These are phyloP conservation scores for Actinostola sp. DNA, from an alignment of 92 coral and sea anemone species.

Conservation along the genomic window DNA sequence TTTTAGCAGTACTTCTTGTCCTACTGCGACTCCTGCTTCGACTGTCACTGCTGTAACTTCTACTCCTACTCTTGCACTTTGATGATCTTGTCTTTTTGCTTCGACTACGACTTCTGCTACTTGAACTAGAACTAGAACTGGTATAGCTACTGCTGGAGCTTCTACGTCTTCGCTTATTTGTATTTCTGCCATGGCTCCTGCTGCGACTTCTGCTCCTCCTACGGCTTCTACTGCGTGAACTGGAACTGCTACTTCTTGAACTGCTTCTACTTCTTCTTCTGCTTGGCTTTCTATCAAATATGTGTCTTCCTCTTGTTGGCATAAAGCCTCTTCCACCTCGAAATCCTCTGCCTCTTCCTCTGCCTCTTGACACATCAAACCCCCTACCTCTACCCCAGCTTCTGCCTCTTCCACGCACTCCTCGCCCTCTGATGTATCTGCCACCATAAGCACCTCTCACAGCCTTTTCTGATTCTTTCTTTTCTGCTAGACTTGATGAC, in stretches of 20 bases:
- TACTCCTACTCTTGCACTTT: slow-evolving; percentile 4
- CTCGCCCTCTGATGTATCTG: slow-evolving; percentile 26
- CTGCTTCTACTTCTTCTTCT: slow-evolving; percentile 36
- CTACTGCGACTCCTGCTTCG: slow-evolving; percentile 8
- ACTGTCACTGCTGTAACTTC: slow-evolving; percentile 17
- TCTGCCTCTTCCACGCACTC: slow-evolving; percentile 26
- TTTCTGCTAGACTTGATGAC: not conserved
- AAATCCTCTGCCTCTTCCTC: slow-evolving; percentile 16
- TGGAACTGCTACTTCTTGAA: slow-evolving; percentile 22
- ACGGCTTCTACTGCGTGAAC: slow-evolving; percentile 20
- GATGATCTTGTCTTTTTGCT: slow-evolving; percentile 2
- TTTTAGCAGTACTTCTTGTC: slow-evolving; percentile 9
- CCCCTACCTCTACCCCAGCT: slow-evolving; percentile 24
- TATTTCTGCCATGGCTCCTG: slow-evolving; percentile 28
- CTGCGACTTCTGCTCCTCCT: slow-evolving; percentile 22
- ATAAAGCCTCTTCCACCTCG: slow-evolving; percentile 28
- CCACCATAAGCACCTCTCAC: slow-evolving; percentile 23
- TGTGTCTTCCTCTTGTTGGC: slow-evolving; percentile 34
- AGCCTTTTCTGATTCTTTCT: not conserved
- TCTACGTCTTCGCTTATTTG: slow-evolving; percentile 22
- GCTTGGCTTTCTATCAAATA: not conserved
- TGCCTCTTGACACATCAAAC: not conserved
- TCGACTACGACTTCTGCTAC: slow-evolving; percentile 33
- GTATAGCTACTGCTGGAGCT: slow-evolving; percentile 17
- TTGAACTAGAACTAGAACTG: slow-evolving; percentile 1